Evolutionary conservation across 2,888 invertebrate genomes (phyloP).

Genomic region (Cryptosula pallasiana): DNA sequence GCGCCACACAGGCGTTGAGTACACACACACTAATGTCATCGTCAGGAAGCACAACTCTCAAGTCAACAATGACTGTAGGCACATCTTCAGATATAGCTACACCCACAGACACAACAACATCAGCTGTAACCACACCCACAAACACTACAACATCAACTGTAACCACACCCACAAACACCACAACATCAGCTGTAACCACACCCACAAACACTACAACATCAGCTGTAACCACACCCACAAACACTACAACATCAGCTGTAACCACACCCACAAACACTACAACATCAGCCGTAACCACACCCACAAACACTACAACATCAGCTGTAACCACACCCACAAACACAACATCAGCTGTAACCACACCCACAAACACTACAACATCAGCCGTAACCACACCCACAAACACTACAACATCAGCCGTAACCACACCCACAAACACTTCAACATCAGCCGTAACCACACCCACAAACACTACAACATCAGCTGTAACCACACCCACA

Average conservation of each 20-base stretch:
- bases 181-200: conserved; percentile 13
- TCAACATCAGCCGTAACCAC: not conserved
- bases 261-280: not conserved
- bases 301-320: not conserved
- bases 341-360: conserved; percentile 6
- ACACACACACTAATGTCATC: conserved; percentile 19
- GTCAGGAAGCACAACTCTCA: too few relatives aligned
- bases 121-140: not conserved
- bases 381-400: not conserved
- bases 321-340: conserved; percentile 4
- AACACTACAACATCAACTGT: conserved; percentile 4
- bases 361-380: conserved; percentile 20
- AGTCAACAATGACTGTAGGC: not conserved
- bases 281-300: conserved; percentile 1
- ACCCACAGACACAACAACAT: not conserved
- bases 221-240: conserved; percentile 5
- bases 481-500: conserved; percentile 17
- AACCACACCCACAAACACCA: conserved; percentile 22
- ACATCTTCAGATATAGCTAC: not conserved
- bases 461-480: conserved; percentile 15
- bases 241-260: conserved; percentile 3
- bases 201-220: conserved; percentile 22
- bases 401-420: conserved; percentile 7
- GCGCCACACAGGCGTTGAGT: not conserved
- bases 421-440: conserved; percentile 11